Percentiles rank a stretch among this genome's conserved stretches.
Conservation (phyloP, 2,113 vertebrate genomes). For the Anguilla rostrata region DNA sequence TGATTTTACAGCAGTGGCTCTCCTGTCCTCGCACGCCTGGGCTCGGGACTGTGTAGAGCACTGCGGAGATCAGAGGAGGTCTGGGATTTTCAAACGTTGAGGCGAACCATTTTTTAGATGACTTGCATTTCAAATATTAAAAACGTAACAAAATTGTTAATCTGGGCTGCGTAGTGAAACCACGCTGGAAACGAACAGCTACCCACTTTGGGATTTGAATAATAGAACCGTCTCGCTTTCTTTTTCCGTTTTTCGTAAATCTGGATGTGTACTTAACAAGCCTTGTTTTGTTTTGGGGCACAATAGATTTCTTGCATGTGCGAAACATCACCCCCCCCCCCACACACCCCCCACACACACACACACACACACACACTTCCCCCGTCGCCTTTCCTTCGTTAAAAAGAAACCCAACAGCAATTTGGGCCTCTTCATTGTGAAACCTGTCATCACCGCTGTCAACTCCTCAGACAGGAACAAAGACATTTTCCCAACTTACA, state of each 20-base stretch:
- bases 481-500: slow-evolving; percentile 67
- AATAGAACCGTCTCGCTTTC: not conserved
- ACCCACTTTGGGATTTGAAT: not conserved
- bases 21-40: not conserved
- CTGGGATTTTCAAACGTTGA: not conserved
- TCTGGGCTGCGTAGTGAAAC: slow-evolving; percentile 3
- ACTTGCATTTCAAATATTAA: not conserved
- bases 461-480: slow-evolving; percentile 70
- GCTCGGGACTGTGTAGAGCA: not conserved
- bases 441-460: slow-evolving; percentile 72
- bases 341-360: not conserved
- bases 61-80: not conserved
- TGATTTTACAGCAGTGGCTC: not conserved
- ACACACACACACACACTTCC: not conserved
- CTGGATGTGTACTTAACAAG: slow-evolving; percentile 4
- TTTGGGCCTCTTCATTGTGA: slow-evolving; percentile 70
- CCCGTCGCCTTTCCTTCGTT: slow-evolving; percentile 54
- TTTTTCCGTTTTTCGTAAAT: slow-evolving; percentile 11
- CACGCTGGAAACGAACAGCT: not conserved
- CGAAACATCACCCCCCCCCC: slow-evolving; percentile 24
- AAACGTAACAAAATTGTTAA: not conserved
- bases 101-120: slow-evolving; percentile 2
- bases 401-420: slow-evolving; percentile 60
- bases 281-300: not conserved
- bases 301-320: slow-evolving; percentile 19